A percentile compares a stretch with the other conserved stretches of the same genome.
Evolutionary conservation across 2,888 invertebrate genomes (phyloP).

Genomic region (Cephus pygmeus): DNA sequence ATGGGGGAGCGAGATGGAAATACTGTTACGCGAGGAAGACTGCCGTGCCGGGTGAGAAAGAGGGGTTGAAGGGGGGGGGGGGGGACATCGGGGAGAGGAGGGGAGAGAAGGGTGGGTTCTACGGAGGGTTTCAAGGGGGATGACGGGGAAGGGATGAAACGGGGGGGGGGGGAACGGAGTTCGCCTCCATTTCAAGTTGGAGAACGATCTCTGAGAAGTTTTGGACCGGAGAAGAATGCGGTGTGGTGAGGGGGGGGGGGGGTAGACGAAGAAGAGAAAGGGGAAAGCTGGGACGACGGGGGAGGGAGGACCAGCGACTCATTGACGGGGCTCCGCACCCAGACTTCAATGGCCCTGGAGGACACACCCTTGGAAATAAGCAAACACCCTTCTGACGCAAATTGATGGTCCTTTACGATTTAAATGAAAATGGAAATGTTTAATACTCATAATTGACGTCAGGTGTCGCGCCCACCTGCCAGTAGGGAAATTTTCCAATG

Average conservation of each 20-base stretch:
- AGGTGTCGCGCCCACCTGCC: not conserved
- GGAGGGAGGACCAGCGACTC: conserved; percentile 6
- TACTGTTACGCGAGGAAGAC: not conserved
- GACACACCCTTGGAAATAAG: conserved; percentile 47
- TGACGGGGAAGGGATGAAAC: not conserved
- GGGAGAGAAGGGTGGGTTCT: not conserved
- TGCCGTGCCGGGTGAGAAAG: not conserved
- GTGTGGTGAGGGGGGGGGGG: accelerated
- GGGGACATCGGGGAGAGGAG: not conserved
- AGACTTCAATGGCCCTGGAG: conserved; percentile 35
- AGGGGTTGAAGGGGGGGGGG: not conserved
- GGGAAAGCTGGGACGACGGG: not conserved
- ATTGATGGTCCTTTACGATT: conserved; percentile 13
- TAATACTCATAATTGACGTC: not conserved
- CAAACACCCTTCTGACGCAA: conserved; percentile 38
- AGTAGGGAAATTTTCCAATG: no score
- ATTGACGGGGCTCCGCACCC: conserved; percentile 43
- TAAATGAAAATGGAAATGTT: not conserved
- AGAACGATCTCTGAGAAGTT: not conserved
- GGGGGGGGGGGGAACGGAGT: not conserved
- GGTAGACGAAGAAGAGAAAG: not conserved
- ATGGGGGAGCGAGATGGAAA: conserved; percentile 25
- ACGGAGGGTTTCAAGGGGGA: not conserved
- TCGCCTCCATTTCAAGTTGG: not conserved
- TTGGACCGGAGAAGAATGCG: not conserved